Base-by-base conservation (phyloP, 2,797 vertebrate genomes). In the Bucorvus abyssinicus region DNA sequence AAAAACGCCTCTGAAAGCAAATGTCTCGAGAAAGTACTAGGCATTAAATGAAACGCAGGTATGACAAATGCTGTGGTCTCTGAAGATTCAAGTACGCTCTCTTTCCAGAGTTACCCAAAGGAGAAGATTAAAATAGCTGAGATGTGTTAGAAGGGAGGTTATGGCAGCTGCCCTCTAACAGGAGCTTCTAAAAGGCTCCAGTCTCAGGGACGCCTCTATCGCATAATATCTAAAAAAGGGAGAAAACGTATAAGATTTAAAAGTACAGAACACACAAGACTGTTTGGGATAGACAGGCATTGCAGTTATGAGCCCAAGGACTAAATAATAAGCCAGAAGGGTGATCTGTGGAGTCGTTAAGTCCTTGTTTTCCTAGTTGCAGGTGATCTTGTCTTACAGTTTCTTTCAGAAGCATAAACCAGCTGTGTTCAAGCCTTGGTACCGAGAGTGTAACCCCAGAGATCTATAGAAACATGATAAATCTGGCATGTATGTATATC, bases 91-190 rank as follows among this genome's bases (percentile, higher is more conserved):
- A 59, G 78, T 24, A 56, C 7, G 4, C 21, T 40, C 34, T 53
- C n/a, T 27, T 89, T 77, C 60, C 75, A 68, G 38, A 79, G 59
- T 50, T 22, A 80, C 68, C 71, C 70, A 83, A 82, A 89, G 81
- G 68, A 69, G 85, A 88, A 90, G 75, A 92, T 57, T 56, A 87
- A 95, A 94, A 10, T 45, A 94, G 30, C 60, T 24, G 56, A 82
- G 74, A 65, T 44, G 47, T 61, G 30, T 80, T 38, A 67, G 75
- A 87, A 93, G 75, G 7, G 44, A 71, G 50, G 53, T 26, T 81
- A 49, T 30, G 26, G 53, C 47, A 87, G 57, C 57, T 89, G 74
- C 84, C 64, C 61, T 71, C 45, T 36, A 50, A 57, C 56, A 75
- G 50, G 19, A 83, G 32, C n/a, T 81, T 61, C 57, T 65, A 53